These are phyloP conservation scores for Orussus abietinus DNA, from an alignment of 1,140 invertebrate species.

Conservation along the genomic window DNA sequence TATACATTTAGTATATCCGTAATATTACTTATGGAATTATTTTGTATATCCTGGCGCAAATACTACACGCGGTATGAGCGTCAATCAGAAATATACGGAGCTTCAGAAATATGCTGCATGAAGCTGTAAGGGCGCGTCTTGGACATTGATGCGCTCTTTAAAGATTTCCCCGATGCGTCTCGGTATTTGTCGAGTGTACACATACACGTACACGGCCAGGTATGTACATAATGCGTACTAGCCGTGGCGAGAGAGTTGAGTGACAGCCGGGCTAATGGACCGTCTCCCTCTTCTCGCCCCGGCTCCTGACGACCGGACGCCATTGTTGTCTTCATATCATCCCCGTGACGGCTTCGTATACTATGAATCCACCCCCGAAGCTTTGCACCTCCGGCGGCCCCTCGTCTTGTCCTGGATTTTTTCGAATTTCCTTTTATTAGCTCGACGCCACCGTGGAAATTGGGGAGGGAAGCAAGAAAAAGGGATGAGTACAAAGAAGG, in stretches of 20 bases:
- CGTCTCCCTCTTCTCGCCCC: slow-evolving; percentile 22
- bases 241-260: slow-evolving; percentile 24
- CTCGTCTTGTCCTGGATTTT: slow-evolving; percentile 3
- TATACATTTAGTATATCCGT: too few species aligned
- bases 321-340: slow-evolving; percentile 36
- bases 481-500: slow-evolving; percentile 13
- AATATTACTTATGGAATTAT: too few species aligned
- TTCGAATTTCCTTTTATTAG: slow-evolving; percentile 26
- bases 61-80: too few species aligned
- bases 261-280: slow-evolving; percentile 36
- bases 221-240: slow-evolving; percentile 27
- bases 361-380: too few species aligned
- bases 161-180: too few species aligned
- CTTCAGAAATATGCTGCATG: too few species aligned
- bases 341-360: slow-evolving; percentile 18
- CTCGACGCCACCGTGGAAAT: slow-evolving; percentile 8
- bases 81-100: too few species aligned
- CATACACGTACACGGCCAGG: not conserved
- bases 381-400: slow-evolving; percentile 14
- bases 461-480: slow-evolving; percentile 10
- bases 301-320: slow-evolving; percentile 20
- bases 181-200: too few species aligned
- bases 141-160: too few species aligned
- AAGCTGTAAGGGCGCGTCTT: too few species aligned
- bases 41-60: too few species aligned